phyloP scores from a whole-genome alignment of 2,797 vertebrate species.

The Antrozous pallidus region DNA sequence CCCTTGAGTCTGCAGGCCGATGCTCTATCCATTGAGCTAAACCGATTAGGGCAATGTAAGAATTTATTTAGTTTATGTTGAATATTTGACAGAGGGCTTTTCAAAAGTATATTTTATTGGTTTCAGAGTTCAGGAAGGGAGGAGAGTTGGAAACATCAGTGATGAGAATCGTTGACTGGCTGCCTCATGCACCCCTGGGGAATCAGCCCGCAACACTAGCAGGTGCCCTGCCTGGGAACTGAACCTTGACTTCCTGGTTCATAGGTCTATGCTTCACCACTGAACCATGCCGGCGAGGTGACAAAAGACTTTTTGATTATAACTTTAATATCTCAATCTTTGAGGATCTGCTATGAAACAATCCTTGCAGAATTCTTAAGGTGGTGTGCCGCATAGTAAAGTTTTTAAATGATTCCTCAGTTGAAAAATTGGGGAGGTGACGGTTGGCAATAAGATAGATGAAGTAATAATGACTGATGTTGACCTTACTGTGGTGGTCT shows the following conservation, averaged over 20 bases:
- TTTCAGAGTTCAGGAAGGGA: too few relatives aligned
- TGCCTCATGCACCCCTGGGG: too few relatives aligned
- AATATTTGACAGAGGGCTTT: neutral
- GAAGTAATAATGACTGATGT: neutral
- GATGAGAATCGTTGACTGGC: too few relatives aligned
- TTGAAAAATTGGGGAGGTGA: neutral
- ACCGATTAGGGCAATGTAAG: too few relatives aligned
- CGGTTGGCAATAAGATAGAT: neutral
- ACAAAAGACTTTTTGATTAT: neutral
- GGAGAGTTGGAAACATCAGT: too few relatives aligned
- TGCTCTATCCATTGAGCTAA: too few relatives aligned
- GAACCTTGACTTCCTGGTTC: too few relatives aligned
- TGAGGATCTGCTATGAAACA: neutral
- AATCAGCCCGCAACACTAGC: too few relatives aligned
- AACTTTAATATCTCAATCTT: neutral
- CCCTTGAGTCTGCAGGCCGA: too few relatives aligned
- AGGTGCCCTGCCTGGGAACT: too few relatives aligned
- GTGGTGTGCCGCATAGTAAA: neutral
- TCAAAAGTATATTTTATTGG: too few relatives aligned
- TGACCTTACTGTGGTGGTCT: neutral
- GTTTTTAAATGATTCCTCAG: neutral
- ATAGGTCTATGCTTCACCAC: too few relatives aligned
- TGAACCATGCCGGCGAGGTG: neutral
- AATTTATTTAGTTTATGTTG: neutral
- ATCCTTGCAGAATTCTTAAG: neutral